Evolutionary conservation across 2,888 invertebrate species (phyloP), one percentile per base, ranked within the genome.

Genomic region (Heliconius cydno): DNA sequence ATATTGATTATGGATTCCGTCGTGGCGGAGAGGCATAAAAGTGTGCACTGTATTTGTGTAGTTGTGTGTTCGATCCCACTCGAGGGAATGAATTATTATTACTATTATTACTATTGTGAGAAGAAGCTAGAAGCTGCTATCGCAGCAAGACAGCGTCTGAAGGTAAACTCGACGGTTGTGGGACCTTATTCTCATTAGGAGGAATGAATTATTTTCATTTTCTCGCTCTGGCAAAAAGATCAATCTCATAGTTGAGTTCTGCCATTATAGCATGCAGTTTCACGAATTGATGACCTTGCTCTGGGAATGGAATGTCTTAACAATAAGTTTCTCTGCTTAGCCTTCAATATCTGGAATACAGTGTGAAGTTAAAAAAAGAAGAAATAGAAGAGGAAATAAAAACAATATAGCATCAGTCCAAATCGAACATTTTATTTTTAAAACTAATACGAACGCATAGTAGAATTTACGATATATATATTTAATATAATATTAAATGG

Each of bases 381-480:
- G 5, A 68, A 70, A 3, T 41, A 22, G 6, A 46, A 84, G 84
- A 71, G 19, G 77, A 34, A 83, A 86, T 82, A 73, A 82, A 86
- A 88, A 84, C 80, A 83, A 84, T 46, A 79, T 68, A 80, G 73
- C 22, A 70, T 82, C 77, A 79, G 85, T 88, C 89, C 91, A 91
- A 91, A 90, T 93, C 85, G 93, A 94, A 94, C 94, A 92, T 91
- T 94, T 95, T 94, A 94, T 92, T 94, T 76, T 91, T 92, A 15
- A 92, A 94, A 95, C 92, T 94, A 92, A 94, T 94, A 92, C 91
- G 90, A 94, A 95, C 94, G 92, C 90, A 94, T 92, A 92, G 92
- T 94, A 94, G 91, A 95, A 94, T 94, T 94, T 94, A 91, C 90
- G 92, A 95, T 94, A 94, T 91, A 95, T 94, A 95, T 94, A 93